Evolutionary conservation across 2,113 vertebrate species (phyloP), one percentile per base, ranked within the genome.

Genomic region (Bothrops jararaca): DNA sequence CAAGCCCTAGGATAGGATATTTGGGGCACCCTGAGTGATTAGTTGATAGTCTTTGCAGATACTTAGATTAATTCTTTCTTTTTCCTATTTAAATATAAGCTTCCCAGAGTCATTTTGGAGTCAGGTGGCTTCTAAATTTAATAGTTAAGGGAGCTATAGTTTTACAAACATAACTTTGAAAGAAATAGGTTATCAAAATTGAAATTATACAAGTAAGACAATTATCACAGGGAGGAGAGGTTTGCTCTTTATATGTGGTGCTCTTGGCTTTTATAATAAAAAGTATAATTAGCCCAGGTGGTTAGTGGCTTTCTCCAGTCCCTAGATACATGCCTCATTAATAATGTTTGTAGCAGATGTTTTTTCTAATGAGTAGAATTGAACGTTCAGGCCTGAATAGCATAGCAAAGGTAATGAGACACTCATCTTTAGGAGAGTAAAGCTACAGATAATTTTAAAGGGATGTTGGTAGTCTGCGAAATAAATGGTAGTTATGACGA

Each of bases 301-400:
- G 96, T 96, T 97, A 96, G 94, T 85, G 95, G 94, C 93, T 96
- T 94, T 18, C 96, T 93, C 97, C 74, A 69, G 86, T 95, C 95
- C 94, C 94, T 95, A 96, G 95, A 57, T 96, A 94, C 56, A 42
- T 95, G 93, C 96, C 94, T 97, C 95, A 95, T 97, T 97, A 97
- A 96, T 97, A 85, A 94, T 93, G 90, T 94, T 96, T 95, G 95
- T 95, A 97, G 95, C 96, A 97, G 96, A 96, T 97, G 96, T 97
- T 97, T 97, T 90, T 95, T 96, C 95, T 97, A 96, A 96, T 97
- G 96, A 97, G 95, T 90, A 74, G 92, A 97, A 95, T 95, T 93
- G 94, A 96, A 95, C 95, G 94, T 97, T 97, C 95, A 96, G 94
- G 92, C 93, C 95, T 94, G 93, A 96, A 88, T 94, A 93, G 91